Base-by-base conservation (phyloP, 1,140 invertebrate species). In the Polypedilum pembai region DNA sequence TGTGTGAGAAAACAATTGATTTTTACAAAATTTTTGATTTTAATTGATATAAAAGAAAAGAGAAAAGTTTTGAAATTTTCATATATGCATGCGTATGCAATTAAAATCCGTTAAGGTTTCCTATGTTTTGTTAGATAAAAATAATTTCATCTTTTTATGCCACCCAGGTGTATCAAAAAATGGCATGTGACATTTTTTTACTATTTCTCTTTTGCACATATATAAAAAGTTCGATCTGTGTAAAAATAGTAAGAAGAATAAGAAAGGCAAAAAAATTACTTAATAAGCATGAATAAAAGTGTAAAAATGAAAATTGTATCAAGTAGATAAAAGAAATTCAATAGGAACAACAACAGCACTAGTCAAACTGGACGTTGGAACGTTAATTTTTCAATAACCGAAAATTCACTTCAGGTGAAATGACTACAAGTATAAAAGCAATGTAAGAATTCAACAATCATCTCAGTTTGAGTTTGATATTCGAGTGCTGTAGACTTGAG, bases 201-300 rank as follows among this genome's bases (percentile, higher is more conserved):
- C 5, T 33, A 33, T 33, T 1, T 33, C 24, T 33, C 24, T 33
- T n/a, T 33, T 33, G 24, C 24, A 33, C 2, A 33, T 5, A 33
- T 33, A 33, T 1, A 33, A 56, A 56, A 12, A 12, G 2, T 45
- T 4, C 15, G 12, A 56, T 56, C 8, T n/a, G 12, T 12, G n/a
- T 15, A 56, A 12, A 56, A 56, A 33, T n/a, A 33, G 24, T 5
- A 33, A 33, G 5, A 5, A 56, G 45, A 12, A 56, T 56, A 56
- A 56, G 45, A 56, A 56, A 56, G 45, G 45, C 12, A 56, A 56
- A 56, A n/a, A 69, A 69, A 69, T 20, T 5, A 21, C 10, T 69
- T 69, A 69, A 69, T 69, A 69, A 69, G 17, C 65, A 69, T 69
- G 65, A 69, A 69, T n/a, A 69, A 69, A 69, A 69, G 65, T 69